Evolutionary conservation across 1,140 invertebrate genomes (phyloP).

Genomic region (Macrotrachela quadricornifera): DNA sequence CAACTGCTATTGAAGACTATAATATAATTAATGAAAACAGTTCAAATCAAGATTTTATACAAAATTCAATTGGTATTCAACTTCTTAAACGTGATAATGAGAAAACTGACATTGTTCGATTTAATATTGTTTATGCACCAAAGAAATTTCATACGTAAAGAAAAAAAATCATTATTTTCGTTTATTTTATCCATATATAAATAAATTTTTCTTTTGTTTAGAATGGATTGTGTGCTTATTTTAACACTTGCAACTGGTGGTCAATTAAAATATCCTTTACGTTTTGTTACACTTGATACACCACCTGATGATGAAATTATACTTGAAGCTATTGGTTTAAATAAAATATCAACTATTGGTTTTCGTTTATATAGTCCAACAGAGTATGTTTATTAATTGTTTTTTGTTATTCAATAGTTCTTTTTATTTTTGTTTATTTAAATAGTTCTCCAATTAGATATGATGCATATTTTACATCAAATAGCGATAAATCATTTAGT

Average conservation of each 20-base stretch:
- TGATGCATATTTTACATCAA: conserved; percentile 20
- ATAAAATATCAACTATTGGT: conserved; percentile 20
- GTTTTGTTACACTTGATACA: conserved; percentile 22
- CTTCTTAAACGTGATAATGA: conserved; percentile 18
- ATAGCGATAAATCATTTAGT: conserved; percentile 25
- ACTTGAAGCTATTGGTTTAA: conserved; percentile 22
- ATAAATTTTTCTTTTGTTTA: conserved; percentile 11
- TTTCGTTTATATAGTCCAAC: conserved; percentile 23
- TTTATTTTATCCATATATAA: not conserved
- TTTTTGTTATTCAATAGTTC: not conserved
- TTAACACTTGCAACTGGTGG: conserved; percentile 22
- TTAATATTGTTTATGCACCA: conserved; percentile 22
- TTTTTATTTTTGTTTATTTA: not conserved
- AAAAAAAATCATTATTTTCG: not conserved
- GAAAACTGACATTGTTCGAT: conserved; percentile 19
- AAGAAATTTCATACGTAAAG: conserved; percentile 25
- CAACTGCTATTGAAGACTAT: not conserved
- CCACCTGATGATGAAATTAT: conserved; percentile 23
- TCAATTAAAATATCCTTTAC: conserved; percentile 26
- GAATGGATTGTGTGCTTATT: conserved; percentile 19
- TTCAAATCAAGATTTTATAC: not conserved
- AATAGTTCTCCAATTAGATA: conserved; percentile 18
- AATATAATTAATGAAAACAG: not conserved
- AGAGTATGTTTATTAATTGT: conserved; percentile 17
- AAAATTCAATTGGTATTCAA: conserved; percentile 6